Percentiles rank a stretch among this genome's conserved stretches.
Evolutionary conservation across 1,140 invertebrate species (phyloP).

Genomic region (Lerema accius): DNA sequence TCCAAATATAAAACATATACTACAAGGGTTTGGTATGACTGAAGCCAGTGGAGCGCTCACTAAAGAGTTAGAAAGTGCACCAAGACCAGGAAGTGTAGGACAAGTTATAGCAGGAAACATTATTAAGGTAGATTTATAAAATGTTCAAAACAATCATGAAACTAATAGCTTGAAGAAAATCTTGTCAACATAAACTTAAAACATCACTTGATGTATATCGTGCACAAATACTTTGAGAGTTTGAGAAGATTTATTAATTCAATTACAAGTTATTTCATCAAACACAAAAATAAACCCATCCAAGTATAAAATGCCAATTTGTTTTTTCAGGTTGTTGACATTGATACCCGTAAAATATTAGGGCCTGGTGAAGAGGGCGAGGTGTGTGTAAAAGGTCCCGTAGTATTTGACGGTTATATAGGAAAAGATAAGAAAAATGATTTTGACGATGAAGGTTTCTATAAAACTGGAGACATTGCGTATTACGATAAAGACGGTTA

Average conservation of each 20-base stretch:
- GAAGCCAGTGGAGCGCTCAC: slow-evolving; percentile 59
- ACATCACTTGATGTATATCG: no score
- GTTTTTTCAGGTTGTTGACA: slow-evolving; percentile 80
- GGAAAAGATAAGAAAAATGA: slow-evolving; percentile 84
- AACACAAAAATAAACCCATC: no score
- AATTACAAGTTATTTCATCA: no score
- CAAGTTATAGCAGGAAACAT: slow-evolving; percentile 57
- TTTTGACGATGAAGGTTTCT: slow-evolving; percentile 83
- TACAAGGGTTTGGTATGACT: slow-evolving; percentile 75
- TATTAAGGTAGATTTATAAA: slow-evolving; percentile 58
- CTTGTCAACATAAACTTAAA: no score
- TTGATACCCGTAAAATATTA: slow-evolving; percentile 82
- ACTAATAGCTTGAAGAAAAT: no score
- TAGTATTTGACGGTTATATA: slow-evolving; percentile 86
- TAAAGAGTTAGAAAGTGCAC: slow-evolving; percentile 42
- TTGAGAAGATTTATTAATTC: no score
- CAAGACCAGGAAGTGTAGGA: slow-evolving; percentile 63
- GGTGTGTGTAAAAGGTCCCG: slow-evolving; percentile 84
- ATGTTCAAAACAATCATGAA: no score
- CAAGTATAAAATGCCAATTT: no score
- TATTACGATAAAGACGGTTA: slow-evolving; percentile 86
- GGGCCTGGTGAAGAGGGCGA: slow-evolving; percentile 84
- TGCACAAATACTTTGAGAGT: no score
- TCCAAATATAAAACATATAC: slow-evolving; percentile 52
- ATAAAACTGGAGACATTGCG: slow-evolving; percentile 88